A percentile compares a stretch with the other conserved stretches of the same genome.
Evolutionary conservation across 2,113 vertebrate genomes (phyloP).

Genomic region (Periophthalmus modestus): DNA sequence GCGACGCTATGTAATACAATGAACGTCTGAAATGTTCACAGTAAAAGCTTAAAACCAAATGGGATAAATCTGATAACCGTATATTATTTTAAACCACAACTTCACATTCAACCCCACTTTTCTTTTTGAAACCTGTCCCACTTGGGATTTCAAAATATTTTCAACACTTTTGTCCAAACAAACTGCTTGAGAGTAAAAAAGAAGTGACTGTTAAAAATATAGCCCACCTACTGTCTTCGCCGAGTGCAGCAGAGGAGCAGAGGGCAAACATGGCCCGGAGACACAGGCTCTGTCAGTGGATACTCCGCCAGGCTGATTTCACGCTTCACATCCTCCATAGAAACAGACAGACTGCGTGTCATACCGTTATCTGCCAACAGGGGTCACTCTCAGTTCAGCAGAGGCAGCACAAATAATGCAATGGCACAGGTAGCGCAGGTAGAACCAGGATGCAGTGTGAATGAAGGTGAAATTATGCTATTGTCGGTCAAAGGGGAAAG

Average conservation of each 20-base stretch:
- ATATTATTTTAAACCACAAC: neutral
- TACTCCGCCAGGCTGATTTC: conserved; percentile 78
- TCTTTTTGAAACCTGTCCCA: neutral
- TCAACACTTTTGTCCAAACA: neutral
- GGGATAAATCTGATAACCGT: too few relatives aligned
- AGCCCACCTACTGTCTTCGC: conserved; percentile 55
- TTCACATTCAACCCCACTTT: neutral
- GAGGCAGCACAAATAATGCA: conserved; percentile 14
- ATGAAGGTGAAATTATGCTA: conserved; percentile 52
- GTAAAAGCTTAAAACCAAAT: neutral
- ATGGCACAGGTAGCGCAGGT: conserved; percentile 36
- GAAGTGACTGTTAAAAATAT: conserved; percentile 1
- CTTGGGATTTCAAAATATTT: neutral
- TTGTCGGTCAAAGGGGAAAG: conserved; percentile 50
- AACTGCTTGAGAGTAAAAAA: conserved; percentile 22
- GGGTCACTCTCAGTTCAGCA: conserved; percentile 73
- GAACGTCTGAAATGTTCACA: too few relatives aligned
- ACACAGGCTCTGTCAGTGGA: conserved; percentile 66
- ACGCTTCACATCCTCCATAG: conserved; percentile 67
- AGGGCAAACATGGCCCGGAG: conserved; percentile 62
- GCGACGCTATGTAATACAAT: too few relatives aligned
- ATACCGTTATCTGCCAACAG: conserved; percentile 62
- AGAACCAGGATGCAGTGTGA: conserved; percentile 49
- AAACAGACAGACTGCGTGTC: conserved; percentile 48
- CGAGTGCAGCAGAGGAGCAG: conserved; percentile 43